Conservation (phyloP, 2,113 vertebrate species). For the Tringa solitaria region DNA sequence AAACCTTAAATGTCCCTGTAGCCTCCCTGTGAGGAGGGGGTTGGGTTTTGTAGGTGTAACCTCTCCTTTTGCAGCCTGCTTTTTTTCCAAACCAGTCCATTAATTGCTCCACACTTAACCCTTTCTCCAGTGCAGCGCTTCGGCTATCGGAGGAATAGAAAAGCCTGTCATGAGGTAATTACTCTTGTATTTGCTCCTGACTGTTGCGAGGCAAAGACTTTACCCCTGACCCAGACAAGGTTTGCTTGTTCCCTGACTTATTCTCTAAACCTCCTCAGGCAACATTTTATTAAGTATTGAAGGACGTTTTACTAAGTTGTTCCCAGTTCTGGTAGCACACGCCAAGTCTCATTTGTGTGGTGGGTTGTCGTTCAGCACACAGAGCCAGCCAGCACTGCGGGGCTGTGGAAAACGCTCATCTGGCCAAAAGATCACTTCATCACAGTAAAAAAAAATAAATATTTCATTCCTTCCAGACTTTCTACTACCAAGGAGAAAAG, state of each 20-base stretch:
- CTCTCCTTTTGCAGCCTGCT: not conserved
- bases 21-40: not conserved
- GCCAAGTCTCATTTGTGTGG: not conserved
- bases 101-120: not conserved
- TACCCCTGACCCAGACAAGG: not conserved
- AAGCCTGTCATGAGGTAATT: not conserved
- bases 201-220: not conserved
- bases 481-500: not conserved
- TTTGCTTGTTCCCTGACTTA: not conserved
- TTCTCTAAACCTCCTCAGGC: not conserved
- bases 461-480: not conserved
- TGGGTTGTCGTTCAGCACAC: not conserved
- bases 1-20: not conserved
- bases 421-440: not conserved
- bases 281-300: not conserved
- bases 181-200: not conserved
- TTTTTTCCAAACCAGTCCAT: not conserved
- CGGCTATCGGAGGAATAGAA: not conserved
- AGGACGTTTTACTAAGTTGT: not conserved
- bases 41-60: not conserved
- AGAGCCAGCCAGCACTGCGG: not conserved
- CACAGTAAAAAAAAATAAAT: not conserved
- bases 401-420: not conserved
- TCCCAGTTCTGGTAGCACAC: not conserved
- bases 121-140: not conserved